Evolutionary conservation across 2,113 vertebrate species (phyloP).

Genomic region (Strix aluco): DNA sequence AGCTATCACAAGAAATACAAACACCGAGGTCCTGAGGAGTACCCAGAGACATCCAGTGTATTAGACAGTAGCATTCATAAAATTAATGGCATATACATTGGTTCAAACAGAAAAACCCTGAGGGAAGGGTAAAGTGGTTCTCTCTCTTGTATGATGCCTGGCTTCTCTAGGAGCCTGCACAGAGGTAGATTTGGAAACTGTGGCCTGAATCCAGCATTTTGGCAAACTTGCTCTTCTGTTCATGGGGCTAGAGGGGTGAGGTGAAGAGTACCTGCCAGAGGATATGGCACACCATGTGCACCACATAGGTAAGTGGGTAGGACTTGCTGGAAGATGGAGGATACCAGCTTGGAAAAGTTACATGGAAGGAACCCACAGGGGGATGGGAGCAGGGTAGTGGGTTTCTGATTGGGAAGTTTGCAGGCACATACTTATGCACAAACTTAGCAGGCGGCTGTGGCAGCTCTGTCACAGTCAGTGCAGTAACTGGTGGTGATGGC

Average conservation of each 20-base stretch:
- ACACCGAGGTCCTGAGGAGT: not conserved
- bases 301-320: not conserved
- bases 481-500: rapidly evolving
- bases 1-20: not conserved
- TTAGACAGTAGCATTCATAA: not conserved
- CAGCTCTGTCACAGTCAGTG: not conserved
- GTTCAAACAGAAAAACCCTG: not conserved
- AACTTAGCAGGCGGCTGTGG: not conserved
- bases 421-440: not conserved
- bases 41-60: no score
- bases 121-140: not conserved
- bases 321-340: rapidly evolving
- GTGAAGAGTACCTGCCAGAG: not conserved
- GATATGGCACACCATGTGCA: no score
- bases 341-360: not conserved
- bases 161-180: not conserved
- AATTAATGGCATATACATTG: rapidly evolving
- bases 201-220: not conserved
- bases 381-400: rapidly evolving
- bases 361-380: rapidly evolving
- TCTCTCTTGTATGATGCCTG: not conserved
- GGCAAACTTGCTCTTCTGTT: not conserved
- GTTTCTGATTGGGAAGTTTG: not conserved
- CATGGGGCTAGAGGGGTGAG: rapidly evolving
- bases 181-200: not conserved